Evolutionary conservation across 2,888 invertebrate genomes (phyloP), one percentile per base, ranked within the genome.

Genomic region (Zygogramma bicolorata): DNA sequence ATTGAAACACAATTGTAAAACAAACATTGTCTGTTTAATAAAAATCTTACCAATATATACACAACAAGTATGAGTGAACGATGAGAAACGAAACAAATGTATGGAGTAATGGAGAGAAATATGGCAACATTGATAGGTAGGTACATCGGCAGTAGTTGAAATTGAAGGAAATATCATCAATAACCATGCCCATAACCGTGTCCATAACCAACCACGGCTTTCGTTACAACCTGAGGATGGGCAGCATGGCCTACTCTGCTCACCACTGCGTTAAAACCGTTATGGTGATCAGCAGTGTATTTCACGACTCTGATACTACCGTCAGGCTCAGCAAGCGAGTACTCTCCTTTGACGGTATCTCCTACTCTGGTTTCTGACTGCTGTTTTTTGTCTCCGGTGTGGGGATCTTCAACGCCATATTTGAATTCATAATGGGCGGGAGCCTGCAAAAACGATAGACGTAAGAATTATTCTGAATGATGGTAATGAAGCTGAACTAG

Each of bases 281-380:
- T 83, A 78, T 91, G 89, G 77, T 91, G 90, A 49, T 91, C 92
- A 81, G 90, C 90, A n/a, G 84, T 83, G 87, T 92, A 92, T 79
- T 91, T 91, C 29, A 92, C 92, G 79, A 90, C 91, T 84, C 92
- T 89, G 84, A 88, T 87, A 68, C 91, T 89, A 81, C 92, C 92
- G 80, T 91, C 91, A 13, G 92, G 91, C 80, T 92, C 91, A 22
- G 90, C 87, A 1, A 92, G 88, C 76, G 90, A 90, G 83, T 92
- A 92, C 18, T 90, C 90, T 49, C 91, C 92, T 83, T 90, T 89
- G 60, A 92, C 91, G 15, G 89, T 83, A 83, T 91, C 90, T 0
- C 91, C 91, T 84, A 89, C 89, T 0, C 88, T 87, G 20, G 86
- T 83, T 83, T 90, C 90, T 66, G 89, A 88, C 77, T 90, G 90